These are phyloP conservation scores for Erebia aethiops DNA, from an alignment of 2,888 invertebrate species.

Conservation along the genomic window DNA sequence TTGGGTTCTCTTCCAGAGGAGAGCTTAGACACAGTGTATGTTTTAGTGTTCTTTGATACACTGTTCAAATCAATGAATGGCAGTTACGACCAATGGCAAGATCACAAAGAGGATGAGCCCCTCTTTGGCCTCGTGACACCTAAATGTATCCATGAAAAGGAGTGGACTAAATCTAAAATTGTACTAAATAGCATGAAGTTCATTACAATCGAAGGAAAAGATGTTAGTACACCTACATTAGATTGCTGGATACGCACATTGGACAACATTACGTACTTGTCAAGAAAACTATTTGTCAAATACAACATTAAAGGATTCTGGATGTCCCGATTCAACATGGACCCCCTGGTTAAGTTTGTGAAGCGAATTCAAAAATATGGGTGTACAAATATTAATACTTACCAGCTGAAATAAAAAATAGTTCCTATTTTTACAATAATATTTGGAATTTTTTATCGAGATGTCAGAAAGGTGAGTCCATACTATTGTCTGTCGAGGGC, in stretches of 20 bases:
- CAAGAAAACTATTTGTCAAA: neutral
- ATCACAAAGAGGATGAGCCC: neutral
- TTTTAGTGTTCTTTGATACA: neutral
- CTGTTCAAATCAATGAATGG: neutral
- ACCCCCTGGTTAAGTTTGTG: neutral
- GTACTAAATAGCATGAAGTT: neutral
- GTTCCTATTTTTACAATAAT: neutral
- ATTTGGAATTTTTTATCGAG: neutral
- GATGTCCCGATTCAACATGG: slow-evolving; percentile 1
- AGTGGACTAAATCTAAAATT: neutral
- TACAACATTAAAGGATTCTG: slow-evolving; percentile 1
- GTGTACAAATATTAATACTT: neutral
- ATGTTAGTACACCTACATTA: neutral
- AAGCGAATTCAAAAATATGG: neutral
- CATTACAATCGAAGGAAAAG: neutral
- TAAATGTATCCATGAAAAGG: neutral
- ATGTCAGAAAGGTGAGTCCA: too few species aligned
- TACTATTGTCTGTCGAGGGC: too few species aligned
- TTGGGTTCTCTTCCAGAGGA: neutral
- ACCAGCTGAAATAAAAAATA: neutral
- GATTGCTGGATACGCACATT: slow-evolving; percentile 1
- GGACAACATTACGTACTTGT: neutral
- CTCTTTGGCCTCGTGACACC: neutral
- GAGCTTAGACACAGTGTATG: neutral
- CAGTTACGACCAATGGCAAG: neutral